Conservation (phyloP, 2,888 invertebrate species). For the Caenorhabditis sinica region DNA sequence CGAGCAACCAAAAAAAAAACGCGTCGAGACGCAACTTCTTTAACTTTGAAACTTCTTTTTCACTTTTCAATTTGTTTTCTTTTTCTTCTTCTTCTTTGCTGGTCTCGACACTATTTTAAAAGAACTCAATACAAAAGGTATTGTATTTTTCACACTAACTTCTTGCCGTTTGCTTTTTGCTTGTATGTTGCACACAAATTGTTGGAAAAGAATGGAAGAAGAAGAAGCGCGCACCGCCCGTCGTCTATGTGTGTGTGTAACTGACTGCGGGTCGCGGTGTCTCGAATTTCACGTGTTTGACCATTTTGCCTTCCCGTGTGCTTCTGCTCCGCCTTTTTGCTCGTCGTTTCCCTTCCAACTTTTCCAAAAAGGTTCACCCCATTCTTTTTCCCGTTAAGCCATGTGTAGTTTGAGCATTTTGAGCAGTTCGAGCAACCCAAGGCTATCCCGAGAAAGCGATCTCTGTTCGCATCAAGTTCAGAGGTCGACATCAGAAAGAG, state of each 20-base stretch:
- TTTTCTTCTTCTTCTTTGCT: too few species aligned
- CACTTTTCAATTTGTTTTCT: not conserved
- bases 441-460: constrained; percentile 12
- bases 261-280: constrained; percentile 50
- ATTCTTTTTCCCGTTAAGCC: constrained; percentile 6
- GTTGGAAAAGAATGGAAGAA: constrained; percentile 43
- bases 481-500: constrained; percentile 6
- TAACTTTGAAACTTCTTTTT: constrained; percentile 23
- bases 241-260: constrained; percentile 56
- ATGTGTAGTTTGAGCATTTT: constrained; percentile 17
- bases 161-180: constrained; percentile 21
- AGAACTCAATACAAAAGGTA: constrained; percentile 18
- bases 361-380: constrained; percentile 41
- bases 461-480: constrained; percentile 28
- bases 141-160: constrained; percentile 20
- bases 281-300: constrained; percentile 65
- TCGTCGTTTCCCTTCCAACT: not conserved
- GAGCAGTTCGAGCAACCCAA: not conserved
- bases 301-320: constrained; percentile 53
- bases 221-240: constrained; percentile 61
- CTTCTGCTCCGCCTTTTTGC: constrained; percentile 27
- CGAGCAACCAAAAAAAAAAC: constrained; percentile 22
- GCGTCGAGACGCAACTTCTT: not conserved
- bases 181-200: constrained; percentile 56
- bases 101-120: not conserved